phyloP scores from a whole-genome alignment of 30 jellyfish, hydroid and myxozoan genomes.

The Hydra vulgaris region DNA sequence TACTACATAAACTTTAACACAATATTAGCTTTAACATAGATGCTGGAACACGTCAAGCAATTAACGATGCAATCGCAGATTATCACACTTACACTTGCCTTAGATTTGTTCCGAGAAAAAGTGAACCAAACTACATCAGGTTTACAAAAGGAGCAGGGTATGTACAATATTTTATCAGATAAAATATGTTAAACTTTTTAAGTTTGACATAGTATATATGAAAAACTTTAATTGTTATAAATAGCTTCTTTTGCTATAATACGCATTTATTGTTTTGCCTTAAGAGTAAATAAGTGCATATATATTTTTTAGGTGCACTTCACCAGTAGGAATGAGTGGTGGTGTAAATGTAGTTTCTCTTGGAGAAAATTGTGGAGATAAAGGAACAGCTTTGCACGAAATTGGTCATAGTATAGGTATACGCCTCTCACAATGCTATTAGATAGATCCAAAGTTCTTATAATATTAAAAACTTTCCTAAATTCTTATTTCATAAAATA shows the following conservation, averaged over 20 bases:
- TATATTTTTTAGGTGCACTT: not conserved
- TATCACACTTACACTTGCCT: slow-evolving; percentile 19
- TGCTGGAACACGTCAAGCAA: not conserved
- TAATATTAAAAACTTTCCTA: too few species aligned
- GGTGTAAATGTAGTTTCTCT: not conserved
- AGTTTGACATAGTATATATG: too few species aligned
- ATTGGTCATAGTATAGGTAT: slow-evolving; percentile 8
- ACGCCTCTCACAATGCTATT: too few species aligned
- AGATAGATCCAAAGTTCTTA: too few species aligned
- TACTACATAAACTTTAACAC: too few species aligned
- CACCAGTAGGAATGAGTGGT: slow-evolving; percentile 8
- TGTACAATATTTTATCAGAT: not conserved
- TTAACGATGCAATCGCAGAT: not conserved
- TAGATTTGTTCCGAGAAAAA: not conserved
- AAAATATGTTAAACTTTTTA: too few species aligned
- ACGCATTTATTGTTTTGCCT: too few species aligned
- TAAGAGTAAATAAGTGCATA: not conserved
- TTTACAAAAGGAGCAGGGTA: slow-evolving; percentile 9
- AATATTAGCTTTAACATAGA: not conserved
- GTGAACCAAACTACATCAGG: not conserved
- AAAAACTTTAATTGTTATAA: too few species aligned
- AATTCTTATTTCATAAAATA: too few species aligned
- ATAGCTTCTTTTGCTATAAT: too few species aligned
- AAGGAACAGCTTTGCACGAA: slow-evolving; percentile 11
- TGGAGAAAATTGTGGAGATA: slow-evolving; percentile 3